These are phyloP conservation scores for Chrysolina oricalcia DNA, from an alignment of 2,888 invertebrate genomes.

Conservation along the genomic window DNA sequence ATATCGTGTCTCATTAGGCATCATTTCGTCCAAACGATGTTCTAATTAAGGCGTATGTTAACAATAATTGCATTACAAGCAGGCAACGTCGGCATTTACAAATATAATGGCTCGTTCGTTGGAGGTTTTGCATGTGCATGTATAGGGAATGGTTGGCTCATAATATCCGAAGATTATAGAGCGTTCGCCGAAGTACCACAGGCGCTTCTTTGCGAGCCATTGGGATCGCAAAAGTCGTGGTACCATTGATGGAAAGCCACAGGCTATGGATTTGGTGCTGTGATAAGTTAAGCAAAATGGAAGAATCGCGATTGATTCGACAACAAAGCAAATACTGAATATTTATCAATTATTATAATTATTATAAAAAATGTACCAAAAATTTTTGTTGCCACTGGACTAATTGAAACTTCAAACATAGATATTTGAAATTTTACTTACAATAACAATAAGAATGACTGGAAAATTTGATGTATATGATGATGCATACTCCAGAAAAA, in stretches of 20 bases:
- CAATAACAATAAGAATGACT: too few relatives aligned
- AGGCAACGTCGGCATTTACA: conserved; percentile 35
- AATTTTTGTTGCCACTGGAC: too few relatives aligned
- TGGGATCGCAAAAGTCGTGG: conserved; percentile 6
- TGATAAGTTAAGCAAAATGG: neutral
- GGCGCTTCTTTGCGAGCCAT: conserved; percentile 47
- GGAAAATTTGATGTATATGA: too few relatives aligned
- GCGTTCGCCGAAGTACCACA: conserved; percentile 50
- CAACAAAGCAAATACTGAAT: too few relatives aligned
- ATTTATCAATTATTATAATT: too few relatives aligned
- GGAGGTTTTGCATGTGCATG: conserved; percentile 52
- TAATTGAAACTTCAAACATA: too few relatives aligned
- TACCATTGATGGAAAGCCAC: neutral
- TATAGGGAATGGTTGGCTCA: conserved; percentile 46
- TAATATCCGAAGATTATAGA: conserved; percentile 56
- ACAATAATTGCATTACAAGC: conserved; percentile 24
- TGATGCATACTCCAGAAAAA: too few relatives aligned
- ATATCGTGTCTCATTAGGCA: neutral
- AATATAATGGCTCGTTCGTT: conserved; percentile 45
- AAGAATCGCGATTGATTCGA: too few relatives aligned
- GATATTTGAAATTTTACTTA: too few relatives aligned
- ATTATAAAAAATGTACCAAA: too few relatives aligned
- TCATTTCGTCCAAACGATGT: conserved; percentile 4
- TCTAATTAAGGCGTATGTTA: conserved; percentile 24
- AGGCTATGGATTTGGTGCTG: neutral